These are phyloP conservation scores for Clusia tigrina DNA, from an alignment of 2,888 invertebrate species.

Conservation along the genomic window DNA sequence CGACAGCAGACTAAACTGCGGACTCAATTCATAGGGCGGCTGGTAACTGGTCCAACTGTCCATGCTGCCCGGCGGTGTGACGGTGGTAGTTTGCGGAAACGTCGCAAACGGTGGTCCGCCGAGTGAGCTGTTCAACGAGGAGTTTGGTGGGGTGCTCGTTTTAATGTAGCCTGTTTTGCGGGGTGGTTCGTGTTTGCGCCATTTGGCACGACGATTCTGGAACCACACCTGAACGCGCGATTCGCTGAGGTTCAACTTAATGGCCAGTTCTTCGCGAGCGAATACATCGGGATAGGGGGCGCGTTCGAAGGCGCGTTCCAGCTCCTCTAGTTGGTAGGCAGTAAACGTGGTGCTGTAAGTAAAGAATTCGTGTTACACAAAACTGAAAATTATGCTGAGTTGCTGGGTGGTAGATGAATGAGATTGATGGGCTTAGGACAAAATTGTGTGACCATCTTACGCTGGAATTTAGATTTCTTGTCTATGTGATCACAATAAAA, in stretches of 20 bases:
- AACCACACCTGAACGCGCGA: slow-evolving; percentile 70
- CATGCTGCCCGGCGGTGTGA: slow-evolving; percentile 71
- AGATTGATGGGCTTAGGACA: background rate
- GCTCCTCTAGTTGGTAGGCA: slow-evolving; percentile 90
- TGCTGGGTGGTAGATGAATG: too few species aligned
- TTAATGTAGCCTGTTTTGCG: slow-evolving; percentile 85
- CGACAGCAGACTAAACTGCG: slow-evolving; percentile 77
- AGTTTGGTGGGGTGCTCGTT: slow-evolving; percentile 73
- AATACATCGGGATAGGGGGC: slow-evolving; percentile 97
- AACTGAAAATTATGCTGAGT: too few species aligned
- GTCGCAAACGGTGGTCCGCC: slow-evolving; percentile 70
- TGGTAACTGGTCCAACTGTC: slow-evolving; percentile 82
- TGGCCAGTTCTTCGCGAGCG: slow-evolving; percentile 90
- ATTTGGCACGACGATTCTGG: slow-evolving; percentile 86
- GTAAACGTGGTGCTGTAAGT: slow-evolving; percentile 90
- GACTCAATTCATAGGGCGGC: slow-evolving; percentile 78
- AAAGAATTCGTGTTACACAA: too few species aligned
- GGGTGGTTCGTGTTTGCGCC: slow-evolving; percentile 93
- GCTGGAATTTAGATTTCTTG: background rate
- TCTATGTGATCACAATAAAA: background rate
- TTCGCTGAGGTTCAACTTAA: slow-evolving; percentile 89
- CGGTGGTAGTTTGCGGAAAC: slow-evolving; percentile 70
- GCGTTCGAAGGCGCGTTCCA: slow-evolving; percentile 92
- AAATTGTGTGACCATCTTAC: background rate
- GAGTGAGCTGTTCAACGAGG: slow-evolving; percentile 59